Evolutionary conservation across 2,888 invertebrate genomes (phyloP).

Genomic region (Lithophane socia): DNA sequence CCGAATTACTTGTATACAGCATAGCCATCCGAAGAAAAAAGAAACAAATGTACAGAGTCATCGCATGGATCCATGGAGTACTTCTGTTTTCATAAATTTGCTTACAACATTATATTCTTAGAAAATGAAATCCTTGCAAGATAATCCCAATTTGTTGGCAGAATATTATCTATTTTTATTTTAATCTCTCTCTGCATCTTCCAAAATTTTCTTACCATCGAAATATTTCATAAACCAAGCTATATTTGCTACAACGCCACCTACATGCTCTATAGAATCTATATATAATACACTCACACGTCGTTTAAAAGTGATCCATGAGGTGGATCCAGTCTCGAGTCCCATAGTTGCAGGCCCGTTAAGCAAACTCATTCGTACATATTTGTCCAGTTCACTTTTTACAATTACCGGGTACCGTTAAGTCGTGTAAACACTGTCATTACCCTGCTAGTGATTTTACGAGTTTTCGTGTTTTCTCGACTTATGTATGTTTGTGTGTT

Average conservation of each 20-base stretch:
- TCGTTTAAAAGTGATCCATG: conserved; percentile 62
- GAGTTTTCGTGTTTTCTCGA: conserved; percentile 51
- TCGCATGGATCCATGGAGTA: too few species aligned
- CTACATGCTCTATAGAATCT: conserved; percentile 16
- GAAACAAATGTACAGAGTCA: too few species aligned
- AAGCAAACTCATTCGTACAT: conserved; percentile 87
- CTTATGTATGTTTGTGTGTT: conserved; percentile 30
- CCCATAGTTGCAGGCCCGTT: conserved; percentile 79
- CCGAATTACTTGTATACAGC: neutral
- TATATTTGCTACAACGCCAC: neutral
- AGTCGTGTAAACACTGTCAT: conserved; percentile 85
- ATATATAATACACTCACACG: conserved; percentile 36
- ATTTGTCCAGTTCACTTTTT: conserved; percentile 90
- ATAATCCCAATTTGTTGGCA: too few species aligned
- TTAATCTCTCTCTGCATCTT: neutral
- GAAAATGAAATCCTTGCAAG: neutral
- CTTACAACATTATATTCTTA: too few species aligned
- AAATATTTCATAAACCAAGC: neutral
- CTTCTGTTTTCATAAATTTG: too few species aligned
- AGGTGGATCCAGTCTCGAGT: conserved; percentile 54
- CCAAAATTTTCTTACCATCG: too few species aligned
- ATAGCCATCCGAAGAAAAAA: neutral
- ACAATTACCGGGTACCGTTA: conserved; percentile 87
- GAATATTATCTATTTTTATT: neutral
- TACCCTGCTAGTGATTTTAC: conserved; percentile 71